Percentiles rank a stretch among this genome's conserved stretches.
These are phyloP conservation scores for Chrysodeixis includens DNA, from an alignment of 2,888 invertebrate species.

Conservation along the genomic window DNA sequence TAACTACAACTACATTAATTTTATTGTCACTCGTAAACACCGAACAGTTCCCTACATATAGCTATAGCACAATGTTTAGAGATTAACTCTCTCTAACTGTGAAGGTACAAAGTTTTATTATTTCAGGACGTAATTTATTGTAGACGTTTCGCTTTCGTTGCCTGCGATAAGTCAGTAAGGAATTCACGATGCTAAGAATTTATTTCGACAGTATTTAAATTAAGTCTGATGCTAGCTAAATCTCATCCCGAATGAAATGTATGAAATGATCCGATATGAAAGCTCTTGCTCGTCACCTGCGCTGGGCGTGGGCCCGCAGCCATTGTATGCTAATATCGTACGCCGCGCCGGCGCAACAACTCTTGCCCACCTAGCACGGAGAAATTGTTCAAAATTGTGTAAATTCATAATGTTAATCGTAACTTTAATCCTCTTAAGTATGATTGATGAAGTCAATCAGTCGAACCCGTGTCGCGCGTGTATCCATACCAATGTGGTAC, in stretches of 20 bases:
- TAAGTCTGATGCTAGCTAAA: constrained; percentile 53
- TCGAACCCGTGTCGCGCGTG: constrained; percentile 36
- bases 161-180: background rate
- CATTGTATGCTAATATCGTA: constrained; percentile 76
- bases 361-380: constrained; percentile 62
- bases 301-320: constrained; percentile 71
- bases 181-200: constrained; percentile 9
- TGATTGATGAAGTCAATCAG: constrained; percentile 60
- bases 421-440: constrained; percentile 56
- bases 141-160: constrained; percentile 11
- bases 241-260: constrained; percentile 50
- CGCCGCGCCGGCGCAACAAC: constrained; percentile 57
- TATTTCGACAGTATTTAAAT: constrained; percentile 34
- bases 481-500: constrained; percentile 16
- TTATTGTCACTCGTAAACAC: constrained; percentile 56
- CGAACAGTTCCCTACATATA: constrained; percentile 43
- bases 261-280: constrained; percentile 59
- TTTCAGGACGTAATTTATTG: constrained; percentile 8
- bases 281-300: constrained; percentile 82
- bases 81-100: constrained; percentile 51
- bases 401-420: constrained; percentile 63
- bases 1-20: constrained; percentile 47
- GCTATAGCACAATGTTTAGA: constrained; percentile 37
- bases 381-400: constrained; percentile 76
- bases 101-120: constrained; percentile 17